Conservation (phyloP, 2,113 vertebrate species). For the Accipiter virgatus region DNA sequence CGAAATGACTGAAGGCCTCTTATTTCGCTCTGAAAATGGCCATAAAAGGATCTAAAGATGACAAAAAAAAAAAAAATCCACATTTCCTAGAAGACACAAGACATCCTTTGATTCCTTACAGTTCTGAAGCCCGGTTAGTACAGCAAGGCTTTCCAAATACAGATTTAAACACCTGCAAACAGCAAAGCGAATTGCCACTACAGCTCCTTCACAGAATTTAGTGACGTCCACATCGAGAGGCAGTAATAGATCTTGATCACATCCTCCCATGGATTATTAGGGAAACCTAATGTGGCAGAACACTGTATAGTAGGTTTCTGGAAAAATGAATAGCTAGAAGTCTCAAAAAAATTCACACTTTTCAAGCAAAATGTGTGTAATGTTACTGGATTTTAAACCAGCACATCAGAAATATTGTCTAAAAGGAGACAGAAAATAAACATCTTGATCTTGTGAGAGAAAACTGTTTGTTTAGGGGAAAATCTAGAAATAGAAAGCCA, state of each 20-base stretch:
- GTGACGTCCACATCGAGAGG: not conserved
- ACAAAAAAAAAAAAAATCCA: not conserved
- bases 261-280: conserved; percentile 59
- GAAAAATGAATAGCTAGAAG: conserved; percentile 11
- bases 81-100: not conserved
- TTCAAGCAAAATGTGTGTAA: not conserved
- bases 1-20: not conserved
- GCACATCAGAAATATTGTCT: not conserved
- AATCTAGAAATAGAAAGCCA: not conserved
- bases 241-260: conserved; percentile 64
- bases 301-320: conserved; percentile 3
- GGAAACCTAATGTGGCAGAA: conserved; percentile 66
- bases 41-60: not conserved
- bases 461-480: not conserved
- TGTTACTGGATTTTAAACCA: not conserved
- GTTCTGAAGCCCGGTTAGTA: not conserved
- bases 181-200: not conserved
- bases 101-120: not conserved
- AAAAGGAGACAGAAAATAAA: not conserved
- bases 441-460: not conserved
- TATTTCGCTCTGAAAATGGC: not conserved
- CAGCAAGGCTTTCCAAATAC: not conserved
- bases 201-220: not conserved
- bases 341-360: not conserved
- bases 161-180: conserved; percentile 8